Evolutionary conservation across 2,797 vertebrate species (phyloP).

Genomic region (Capromys pilorides): DNA sequence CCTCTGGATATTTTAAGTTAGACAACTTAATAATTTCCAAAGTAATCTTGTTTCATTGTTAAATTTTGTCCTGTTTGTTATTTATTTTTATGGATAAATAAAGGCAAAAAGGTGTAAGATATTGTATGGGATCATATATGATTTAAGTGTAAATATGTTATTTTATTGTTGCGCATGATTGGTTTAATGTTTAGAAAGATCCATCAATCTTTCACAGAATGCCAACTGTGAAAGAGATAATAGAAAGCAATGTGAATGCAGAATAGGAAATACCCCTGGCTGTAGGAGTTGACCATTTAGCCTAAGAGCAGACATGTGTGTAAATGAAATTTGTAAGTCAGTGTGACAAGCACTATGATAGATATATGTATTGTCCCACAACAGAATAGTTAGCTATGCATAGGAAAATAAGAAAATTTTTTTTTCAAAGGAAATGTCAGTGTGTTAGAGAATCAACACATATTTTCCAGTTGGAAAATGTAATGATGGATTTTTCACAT

Average conservation of each 20-base stretch:
- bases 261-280: not conserved
- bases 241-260: not conserved
- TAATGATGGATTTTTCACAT: not conserved
- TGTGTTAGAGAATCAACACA: not conserved
- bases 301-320: slow-evolving; percentile 1
- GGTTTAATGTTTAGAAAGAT: slow-evolving; percentile 37
- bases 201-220: slow-evolving; percentile 21
- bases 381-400: not conserved
- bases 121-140: not conserved
- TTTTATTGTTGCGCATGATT: slow-evolving; percentile 6
- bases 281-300: slow-evolving; percentile 43
- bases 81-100: not conserved
- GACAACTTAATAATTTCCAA: slow-evolving; percentile 18
- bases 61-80: not conserved
- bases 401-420: not conserved
- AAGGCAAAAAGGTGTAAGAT: not conserved
- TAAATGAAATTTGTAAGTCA: slow-evolving; percentile 58
- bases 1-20: slow-evolving; percentile 11
- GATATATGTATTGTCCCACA: not conserved
- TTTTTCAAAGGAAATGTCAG: slow-evolving; percentile 22
- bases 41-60: slow-evolving; percentile 7
- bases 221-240: slow-evolving; percentile 48
- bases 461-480: slow-evolving; percentile 30
- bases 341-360: slow-evolving; percentile 49
- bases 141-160: slow-evolving; percentile 25